Evolutionary conservation across 2,797 vertebrate species (phyloP).

Genomic region (Odontamblyopus rebecca): DNA sequence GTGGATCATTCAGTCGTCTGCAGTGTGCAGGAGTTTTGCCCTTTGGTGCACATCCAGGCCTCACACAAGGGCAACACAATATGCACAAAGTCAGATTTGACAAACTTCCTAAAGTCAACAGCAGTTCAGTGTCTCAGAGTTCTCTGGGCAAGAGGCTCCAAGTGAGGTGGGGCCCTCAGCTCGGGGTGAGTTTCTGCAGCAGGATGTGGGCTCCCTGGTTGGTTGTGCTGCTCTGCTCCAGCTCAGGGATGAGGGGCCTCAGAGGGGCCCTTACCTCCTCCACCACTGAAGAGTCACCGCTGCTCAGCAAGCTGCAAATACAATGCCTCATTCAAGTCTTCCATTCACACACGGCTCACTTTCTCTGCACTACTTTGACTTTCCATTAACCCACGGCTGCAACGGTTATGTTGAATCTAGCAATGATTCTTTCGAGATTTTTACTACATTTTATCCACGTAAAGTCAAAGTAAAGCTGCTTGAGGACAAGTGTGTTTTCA

Average conservation of each 20-base stretch:
- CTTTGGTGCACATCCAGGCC: no score
- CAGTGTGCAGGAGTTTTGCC: no score
- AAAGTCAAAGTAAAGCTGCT: no score
- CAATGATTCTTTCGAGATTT: no score
- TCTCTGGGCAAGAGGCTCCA: background rate
- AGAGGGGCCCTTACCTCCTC: conserved; percentile 81
- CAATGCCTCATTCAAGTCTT: background rate
- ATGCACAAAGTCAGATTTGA: background rate
- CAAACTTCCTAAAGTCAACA: background rate
- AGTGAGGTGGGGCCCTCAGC: background rate
- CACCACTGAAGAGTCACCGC: conserved; percentile 78
- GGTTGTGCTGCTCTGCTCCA: conserved; percentile 73
- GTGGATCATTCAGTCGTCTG: no score
- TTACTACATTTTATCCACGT: no score
- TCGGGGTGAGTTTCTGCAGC: conserved; percentile 78
- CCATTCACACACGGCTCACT: no score
- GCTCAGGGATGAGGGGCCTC: conserved; percentile 74
- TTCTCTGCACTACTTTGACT: no score
- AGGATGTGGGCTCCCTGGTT: conserved; percentile 85
- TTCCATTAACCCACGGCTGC: no score
- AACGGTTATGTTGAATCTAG: no score
- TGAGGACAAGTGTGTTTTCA: no score
- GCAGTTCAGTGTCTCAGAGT: background rate
- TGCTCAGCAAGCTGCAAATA: conserved; percentile 85
- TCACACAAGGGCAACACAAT: background rate